Evolutionary conservation across 2,797 vertebrate species (phyloP), one percentile per base, ranked within the genome.

Genomic region (Helostoma temminkii): DNA sequence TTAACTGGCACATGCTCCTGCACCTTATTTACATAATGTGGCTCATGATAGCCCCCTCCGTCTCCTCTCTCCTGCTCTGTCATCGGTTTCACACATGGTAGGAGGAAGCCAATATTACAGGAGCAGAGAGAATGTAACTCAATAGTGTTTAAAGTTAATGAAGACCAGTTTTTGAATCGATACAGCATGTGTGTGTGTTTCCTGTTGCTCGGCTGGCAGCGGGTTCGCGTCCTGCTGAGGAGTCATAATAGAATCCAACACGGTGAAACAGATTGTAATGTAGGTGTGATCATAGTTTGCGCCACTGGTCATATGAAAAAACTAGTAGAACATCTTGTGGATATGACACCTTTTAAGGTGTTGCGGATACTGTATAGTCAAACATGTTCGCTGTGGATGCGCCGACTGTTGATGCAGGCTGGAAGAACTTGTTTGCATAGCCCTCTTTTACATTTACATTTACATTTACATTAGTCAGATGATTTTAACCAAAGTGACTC

Each of bases 21-120:
- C 90, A 84, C 83, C 88, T 88, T 86, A 92, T 93, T 93, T 93
- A 89, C 91, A 92, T 93, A 91, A 91, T 88, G 82, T 88, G 83
- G 80, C 56, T 85, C 63, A 69, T 78, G 85, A 82, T 45, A 76
- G 52, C 63, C 64, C 60, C 45, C 43, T 19, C 49, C 19, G 14
- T 28, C 45, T 21, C 60, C 24, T 36, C 21, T 39, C 46, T 30
- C 57, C 48, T 43, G 41, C 34, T 56, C 39, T 72, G 70, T 62
- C 65, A 76, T 58, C 76, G 39, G 32, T 69, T 75, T 66, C 71
- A 64, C 69, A 52, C 68, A 66, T 32, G 36, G n/a, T 54, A 36
- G 42, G 57, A 49, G 71, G 52, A 64, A 69, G n/a, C 30, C 53
- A 21, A 9, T n/a, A 25, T 28, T 12, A 30, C 21, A 37, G 28